Evolutionary conservation across 2,888 invertebrate species (phyloP).

Genomic region (Drosophila meridiana): DNA sequence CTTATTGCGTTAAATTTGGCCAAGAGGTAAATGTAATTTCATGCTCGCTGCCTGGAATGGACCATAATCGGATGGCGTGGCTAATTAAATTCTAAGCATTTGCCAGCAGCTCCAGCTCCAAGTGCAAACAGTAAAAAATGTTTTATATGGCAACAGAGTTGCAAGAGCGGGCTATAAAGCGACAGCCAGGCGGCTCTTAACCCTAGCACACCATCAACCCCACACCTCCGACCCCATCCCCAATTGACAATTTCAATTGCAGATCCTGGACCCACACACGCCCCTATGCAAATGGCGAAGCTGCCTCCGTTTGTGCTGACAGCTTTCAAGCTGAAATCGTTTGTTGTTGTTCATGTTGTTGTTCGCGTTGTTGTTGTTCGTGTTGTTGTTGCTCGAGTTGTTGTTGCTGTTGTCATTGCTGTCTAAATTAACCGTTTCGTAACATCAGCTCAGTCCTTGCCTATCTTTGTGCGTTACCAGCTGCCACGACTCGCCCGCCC

Average conservation of each 20-base stretch:
- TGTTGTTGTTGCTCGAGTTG: constrained; percentile 19
- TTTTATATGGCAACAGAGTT: constrained; percentile 65
- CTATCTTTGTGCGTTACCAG: constrained; percentile 71
- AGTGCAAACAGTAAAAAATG: constrained; percentile 68
- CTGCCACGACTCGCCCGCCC: constrained; percentile 32
- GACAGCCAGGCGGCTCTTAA: constrained; percentile 13
- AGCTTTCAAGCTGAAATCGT: constrained; percentile 77
- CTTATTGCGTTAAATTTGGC: constrained; percentile 37
- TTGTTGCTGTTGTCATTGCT: constrained; percentile 58
- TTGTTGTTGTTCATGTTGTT: constrained; percentile 51
- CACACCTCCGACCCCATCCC: background rate
- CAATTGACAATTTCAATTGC: constrained; percentile 71
- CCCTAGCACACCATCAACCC: background rate
- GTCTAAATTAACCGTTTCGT: constrained; percentile 81
- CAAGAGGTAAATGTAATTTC: constrained; percentile 57
- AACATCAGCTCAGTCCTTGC: constrained; percentile 70
- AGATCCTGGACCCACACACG: constrained; percentile 72
- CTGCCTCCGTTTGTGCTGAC: constrained; percentile 60
- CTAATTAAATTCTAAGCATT: constrained; percentile 80
- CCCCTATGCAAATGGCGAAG: constrained; percentile 71
- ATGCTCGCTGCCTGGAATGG: constrained; percentile 61
- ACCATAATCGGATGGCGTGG: constrained; percentile 70
- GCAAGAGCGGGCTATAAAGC: constrained; percentile 26
- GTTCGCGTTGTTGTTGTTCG: constrained; percentile 18
- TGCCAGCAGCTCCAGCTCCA: constrained; percentile 56